A percentile compares a stretch with the other conserved stretches of the same genome.
These are phyloP conservation scores for Cherax destructor DNA, from an alignment of 1,140 invertebrate genomes.

Conservation along the genomic window DNA sequence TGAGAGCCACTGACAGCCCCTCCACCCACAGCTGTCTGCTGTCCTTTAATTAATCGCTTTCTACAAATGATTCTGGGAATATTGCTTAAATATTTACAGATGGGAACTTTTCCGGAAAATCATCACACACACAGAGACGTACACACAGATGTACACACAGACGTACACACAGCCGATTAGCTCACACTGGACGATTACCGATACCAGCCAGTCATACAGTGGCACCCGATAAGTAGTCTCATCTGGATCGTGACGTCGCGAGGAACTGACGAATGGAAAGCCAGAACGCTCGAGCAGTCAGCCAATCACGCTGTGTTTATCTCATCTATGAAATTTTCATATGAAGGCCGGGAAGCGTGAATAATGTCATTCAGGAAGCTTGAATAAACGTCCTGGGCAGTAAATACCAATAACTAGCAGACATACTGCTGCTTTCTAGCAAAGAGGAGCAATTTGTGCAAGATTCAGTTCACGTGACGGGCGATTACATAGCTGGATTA, in stretches of 20 bases:
- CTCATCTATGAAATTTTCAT: not conserved
- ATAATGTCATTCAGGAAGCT: not conserved
- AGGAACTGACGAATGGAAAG: not conserved
- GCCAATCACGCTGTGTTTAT: not conserved
- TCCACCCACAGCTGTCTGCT: too few relatives aligned
- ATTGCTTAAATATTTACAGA: slow-evolving; percentile 48
- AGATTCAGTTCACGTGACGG: not conserved
- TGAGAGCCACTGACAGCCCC: too few relatives aligned
- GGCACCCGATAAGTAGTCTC: not conserved
- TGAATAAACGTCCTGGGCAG: not conserved
- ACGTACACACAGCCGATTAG: slow-evolving; percentile 40
- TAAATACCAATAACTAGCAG: not conserved
- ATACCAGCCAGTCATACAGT: not conserved
- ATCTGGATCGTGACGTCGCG: slow-evolving; percentile 38
- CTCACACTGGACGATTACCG: slow-evolving; percentile 3
- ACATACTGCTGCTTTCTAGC: not conserved
- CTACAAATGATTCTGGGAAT: not conserved
- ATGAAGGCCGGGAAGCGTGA: not conserved
- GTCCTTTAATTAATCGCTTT: not conserved
- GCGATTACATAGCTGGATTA: not conserved
- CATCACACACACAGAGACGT: not conserved
- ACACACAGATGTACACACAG: too few relatives aligned
- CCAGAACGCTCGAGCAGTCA: not conserved
- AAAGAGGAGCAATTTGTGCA: not conserved
- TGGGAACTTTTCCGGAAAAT: slow-evolving; percentile 50